Conservation (phyloP, 2,797 vertebrate species). For the Iguana delicatissima region DNA sequence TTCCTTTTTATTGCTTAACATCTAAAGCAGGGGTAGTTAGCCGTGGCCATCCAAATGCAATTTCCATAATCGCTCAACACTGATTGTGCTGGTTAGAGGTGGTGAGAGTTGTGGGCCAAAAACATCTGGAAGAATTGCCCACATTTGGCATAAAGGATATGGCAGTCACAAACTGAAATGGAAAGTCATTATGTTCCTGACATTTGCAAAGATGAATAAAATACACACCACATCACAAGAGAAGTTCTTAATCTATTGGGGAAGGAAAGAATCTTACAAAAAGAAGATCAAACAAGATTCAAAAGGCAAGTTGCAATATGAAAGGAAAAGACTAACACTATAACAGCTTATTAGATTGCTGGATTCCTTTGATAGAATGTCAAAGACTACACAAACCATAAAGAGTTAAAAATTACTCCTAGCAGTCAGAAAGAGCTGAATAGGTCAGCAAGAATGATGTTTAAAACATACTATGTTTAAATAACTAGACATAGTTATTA, state of each 20-base stretch:
- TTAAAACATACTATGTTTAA: not conserved
- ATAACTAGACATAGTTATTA: not conserved
- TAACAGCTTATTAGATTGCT: not conserved
- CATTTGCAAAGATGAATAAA: not conserved
- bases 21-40: not conserved
- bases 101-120: not conserved
- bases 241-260: not conserved
- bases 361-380: not conserved
- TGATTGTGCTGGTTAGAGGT: not conserved
- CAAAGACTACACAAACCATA: not conserved
- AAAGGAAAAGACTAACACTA: not conserved
- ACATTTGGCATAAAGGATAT: not conserved
- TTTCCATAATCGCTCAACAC: not conserved
- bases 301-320: not conserved
- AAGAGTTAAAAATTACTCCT: not conserved
- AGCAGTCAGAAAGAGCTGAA: not conserved
- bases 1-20: not conserved
- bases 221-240: not conserved
- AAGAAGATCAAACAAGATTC: not conserved
- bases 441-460: not conserved
- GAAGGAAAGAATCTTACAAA: not conserved
- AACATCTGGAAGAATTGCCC: not conserved
- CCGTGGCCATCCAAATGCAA: not conserved
- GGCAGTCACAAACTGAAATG: not conserved
- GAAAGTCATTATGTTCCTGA: not conserved